Base-by-base conservation (phyloP, 2,113 vertebrate species). In the Cochlearius cochlearius region DNA sequence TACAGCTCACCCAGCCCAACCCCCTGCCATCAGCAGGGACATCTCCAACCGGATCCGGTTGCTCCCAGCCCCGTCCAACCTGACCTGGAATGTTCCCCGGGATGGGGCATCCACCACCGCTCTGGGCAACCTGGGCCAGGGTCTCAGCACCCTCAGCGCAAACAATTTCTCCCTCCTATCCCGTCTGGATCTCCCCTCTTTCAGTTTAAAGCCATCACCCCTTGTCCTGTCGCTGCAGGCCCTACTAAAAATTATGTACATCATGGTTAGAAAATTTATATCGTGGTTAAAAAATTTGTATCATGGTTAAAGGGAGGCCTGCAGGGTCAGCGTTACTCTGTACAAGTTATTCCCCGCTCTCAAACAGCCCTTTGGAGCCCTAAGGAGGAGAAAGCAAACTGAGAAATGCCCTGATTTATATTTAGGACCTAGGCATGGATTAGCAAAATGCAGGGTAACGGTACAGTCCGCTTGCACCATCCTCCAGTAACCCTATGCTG, bases 141-240 rank as follows among this genome's bases (percentile, higher is more conserved):
- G 5, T 2, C 3, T 56, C 49, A 15, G 25, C 59, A 17, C 25
- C 50, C 12, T 50, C 67, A 36, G 1, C 1, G 0, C 4, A 4
- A 80, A 56, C 16, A 20, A 36, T 41, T 22, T 23, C 59, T 38
- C 23, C 86, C 59, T 81, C 27, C 0, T 4, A 1, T 53, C 52
- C 10, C 5, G 8, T 36, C 39, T 23, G 3, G 56, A 43, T 34
- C 43, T 8, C 22, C n/a, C n/a, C 58, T 36, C 22, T 20, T 34
- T 8, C 3, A n/a, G 6, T 63, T 69, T 26, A 43, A 58, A 71
- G 4, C 56, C 13, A 3, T 52, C 6, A 8, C 11, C 43, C 41
- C 27, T 69, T 64, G 27, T 45, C 20, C 29, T 52, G 0, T 39
- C 6, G 1, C 67, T n/a, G 16, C 25, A 55, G 29, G 19, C 16